phyloP scores from a whole-genome alignment of 2,888 invertebrate species.

The Clanis bilineata region DNA sequence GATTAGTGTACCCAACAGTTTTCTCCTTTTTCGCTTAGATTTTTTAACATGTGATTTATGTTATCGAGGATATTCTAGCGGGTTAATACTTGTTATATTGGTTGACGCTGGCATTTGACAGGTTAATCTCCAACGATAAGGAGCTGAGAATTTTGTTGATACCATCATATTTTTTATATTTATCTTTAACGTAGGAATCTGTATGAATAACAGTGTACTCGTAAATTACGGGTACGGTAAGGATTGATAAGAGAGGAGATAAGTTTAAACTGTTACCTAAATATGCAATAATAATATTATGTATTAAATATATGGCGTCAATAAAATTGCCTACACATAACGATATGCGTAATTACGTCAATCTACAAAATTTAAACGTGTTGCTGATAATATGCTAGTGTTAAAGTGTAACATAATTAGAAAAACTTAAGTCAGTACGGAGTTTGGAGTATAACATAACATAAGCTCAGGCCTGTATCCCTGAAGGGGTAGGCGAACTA shows the following conservation, averaged over 20 bases:
- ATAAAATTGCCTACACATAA: too few relatives aligned
- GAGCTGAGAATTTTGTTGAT: neutral
- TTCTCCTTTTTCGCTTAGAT: conserved; percentile 38
- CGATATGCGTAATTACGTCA: too few relatives aligned
- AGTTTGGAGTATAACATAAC: too few relatives aligned
- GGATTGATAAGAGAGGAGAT: neutral
- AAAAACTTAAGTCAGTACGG: too few relatives aligned
- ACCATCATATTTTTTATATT: neutral
- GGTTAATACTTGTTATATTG: conserved; percentile 10
- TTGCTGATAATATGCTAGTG: too few relatives aligned
- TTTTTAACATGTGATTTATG: conserved; percentile 44
- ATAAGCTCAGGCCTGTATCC: too few relatives aligned
- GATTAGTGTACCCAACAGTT: conserved; percentile 51
- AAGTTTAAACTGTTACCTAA: neutral
- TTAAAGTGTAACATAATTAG: too few relatives aligned
- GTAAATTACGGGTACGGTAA: neutral
- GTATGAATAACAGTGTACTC: neutral
- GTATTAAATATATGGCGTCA: neutral
- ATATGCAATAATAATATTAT: neutral
- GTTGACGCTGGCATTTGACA: conserved; percentile 26
- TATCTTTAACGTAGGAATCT: neutral
- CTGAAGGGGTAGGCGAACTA: too few relatives aligned
- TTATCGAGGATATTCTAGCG: conserved; percentile 32
- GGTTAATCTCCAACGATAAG: conserved; percentile 23
- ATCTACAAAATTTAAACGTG: too few relatives aligned